Conservation (phyloP, 1,140 invertebrate genomes). For the Cydia pomonella region DNA sequence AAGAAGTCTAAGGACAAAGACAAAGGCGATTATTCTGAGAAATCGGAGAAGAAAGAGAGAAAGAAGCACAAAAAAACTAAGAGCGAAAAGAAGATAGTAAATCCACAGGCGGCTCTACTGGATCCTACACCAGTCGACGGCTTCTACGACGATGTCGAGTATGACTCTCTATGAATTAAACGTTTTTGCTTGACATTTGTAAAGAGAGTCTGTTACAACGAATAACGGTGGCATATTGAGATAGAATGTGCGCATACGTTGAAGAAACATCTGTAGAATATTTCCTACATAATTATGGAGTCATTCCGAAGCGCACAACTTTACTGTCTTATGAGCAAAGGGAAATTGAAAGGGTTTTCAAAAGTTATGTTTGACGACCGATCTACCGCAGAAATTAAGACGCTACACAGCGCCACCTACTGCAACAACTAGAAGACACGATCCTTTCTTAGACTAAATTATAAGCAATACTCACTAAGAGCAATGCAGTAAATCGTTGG, state of each 20-base stretch:
- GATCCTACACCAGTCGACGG: slow-evolving; percentile 46
- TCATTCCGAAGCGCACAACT: background rate
- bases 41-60: slow-evolving; percentile 71
- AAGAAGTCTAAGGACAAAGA: slow-evolving; percentile 79
- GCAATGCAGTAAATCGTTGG: no score
- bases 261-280: no score
- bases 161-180: slow-evolving; percentile 65
- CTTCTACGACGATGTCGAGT: slow-evolving; percentile 68
- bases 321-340: no score
- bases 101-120: slow-evolving; percentile 64
- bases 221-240: background rate
- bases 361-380: no score
- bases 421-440: no score
- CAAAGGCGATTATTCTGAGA: slow-evolving; percentile 67
- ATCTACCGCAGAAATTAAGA: no score
- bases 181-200: background rate
- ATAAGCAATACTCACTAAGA: no score
- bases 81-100: slow-evolving; percentile 57
- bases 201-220: background rate
- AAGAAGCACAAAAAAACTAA: slow-evolving; percentile 75
- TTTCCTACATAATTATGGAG: background rate
- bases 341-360: no score
- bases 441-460: no score
- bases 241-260: no score
- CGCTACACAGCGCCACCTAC: no score